These are phyloP conservation scores for Solea solea DNA, from an alignment of 2,113 vertebrate genomes.

Conservation along the genomic window DNA sequence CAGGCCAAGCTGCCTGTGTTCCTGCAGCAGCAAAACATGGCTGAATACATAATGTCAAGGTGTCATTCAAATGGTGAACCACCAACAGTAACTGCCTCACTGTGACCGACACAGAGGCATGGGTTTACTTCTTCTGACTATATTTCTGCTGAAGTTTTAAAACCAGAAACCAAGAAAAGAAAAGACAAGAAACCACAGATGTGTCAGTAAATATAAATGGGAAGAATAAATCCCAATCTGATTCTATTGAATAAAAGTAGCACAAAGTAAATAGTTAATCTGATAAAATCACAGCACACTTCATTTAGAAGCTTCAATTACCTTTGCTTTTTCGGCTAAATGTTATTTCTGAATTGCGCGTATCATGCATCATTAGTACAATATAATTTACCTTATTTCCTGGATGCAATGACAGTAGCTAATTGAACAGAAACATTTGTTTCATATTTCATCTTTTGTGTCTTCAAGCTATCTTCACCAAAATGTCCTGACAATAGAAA, in stretches of 20 bases:
- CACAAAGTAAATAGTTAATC: neutral
- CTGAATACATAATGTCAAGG: constrained; percentile 40
- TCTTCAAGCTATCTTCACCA: neutral
- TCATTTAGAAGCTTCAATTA: neutral
- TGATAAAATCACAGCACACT: neutral
- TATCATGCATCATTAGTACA: neutral
- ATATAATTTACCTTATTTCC: neutral
- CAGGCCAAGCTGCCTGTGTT: constrained; percentile 8
- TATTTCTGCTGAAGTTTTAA: neutral
- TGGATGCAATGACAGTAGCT: neutral
- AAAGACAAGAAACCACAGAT: constrained; percentile 3
- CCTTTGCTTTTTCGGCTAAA: neutral
- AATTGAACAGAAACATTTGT: neutral
- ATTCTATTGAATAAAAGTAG: neutral
- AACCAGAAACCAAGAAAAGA: neutral
- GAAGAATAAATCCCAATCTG: neutral
- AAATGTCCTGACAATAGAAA: neutral
- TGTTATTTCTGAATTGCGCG: neutral
- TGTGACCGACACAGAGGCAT: constrained; percentile 15
- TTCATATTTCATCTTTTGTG: neutral
- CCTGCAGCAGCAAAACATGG: neutral
- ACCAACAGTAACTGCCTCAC: neutral
- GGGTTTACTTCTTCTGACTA: constrained; percentile 1
- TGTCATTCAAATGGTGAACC: constrained; percentile 29
- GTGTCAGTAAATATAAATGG: neutral